Percentiles rank a stretch among this genome's conserved stretches.
phyloP scores from a whole-genome alignment of 92 coral and sea anemone genomes.

The Bergia puertoricense region DNA sequence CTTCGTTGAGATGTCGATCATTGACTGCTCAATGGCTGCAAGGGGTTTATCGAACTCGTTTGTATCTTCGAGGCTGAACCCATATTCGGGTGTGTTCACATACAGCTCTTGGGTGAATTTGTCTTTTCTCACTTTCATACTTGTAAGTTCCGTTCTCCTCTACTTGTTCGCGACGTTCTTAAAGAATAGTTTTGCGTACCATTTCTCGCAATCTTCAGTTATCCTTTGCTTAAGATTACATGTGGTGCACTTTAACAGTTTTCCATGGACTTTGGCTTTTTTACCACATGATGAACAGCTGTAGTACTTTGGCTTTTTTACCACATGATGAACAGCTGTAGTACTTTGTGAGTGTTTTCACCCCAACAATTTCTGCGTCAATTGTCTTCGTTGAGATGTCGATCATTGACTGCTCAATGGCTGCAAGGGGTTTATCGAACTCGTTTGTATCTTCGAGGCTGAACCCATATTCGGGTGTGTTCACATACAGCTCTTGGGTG shows the following conservation, averaged over 20 bases:
- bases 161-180: no score
- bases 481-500: conserved; percentile 9
- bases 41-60: background rate
- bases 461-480: conserved; percentile 3
- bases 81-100: conserved; percentile 6
- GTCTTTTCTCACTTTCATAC: background rate
- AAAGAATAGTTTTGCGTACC: conserved; percentile 1
- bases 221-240: conserved; percentile 37
- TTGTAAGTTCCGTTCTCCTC: no score
- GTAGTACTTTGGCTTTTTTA: conserved; percentile 3
- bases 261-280: conserved; percentile 19
- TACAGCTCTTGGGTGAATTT: conserved; percentile 1
- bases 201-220: conserved; percentile 18
- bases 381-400: background rate
- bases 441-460: background rate
- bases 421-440: conserved; percentile 8
- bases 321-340: conserved; percentile 7
- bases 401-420: conserved; percentile 4
- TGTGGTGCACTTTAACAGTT: conserved; percentile 39
- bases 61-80: background rate
- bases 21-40: conserved; percentile 6
- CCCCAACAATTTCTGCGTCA: conserved; percentile 1
- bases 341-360: conserved; percentile 2
- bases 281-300: conserved; percentile 12
- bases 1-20: background rate